Evolutionary conservation across 2,888 invertebrate species (phyloP).

Genomic region (Eristalinus sepulchralis): DNA sequence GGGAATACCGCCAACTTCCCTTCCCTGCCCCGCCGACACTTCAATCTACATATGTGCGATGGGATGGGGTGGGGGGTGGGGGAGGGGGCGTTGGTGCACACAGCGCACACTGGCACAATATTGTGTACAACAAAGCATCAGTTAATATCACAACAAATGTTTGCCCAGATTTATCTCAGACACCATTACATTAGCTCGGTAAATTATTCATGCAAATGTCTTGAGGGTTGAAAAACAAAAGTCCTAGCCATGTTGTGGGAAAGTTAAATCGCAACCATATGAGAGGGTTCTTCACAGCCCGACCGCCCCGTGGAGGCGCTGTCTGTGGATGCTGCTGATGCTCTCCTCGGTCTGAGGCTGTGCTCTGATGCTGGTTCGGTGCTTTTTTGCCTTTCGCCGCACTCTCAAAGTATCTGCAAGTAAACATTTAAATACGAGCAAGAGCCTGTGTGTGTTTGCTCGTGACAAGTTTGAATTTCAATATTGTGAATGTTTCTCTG

Average conservation of each 20-base stretch:
- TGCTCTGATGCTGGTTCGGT: slow-evolving; percentile 2
- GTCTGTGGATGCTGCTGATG: not conserved
- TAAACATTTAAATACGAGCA: slow-evolving; percentile 48
- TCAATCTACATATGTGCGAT: not conserved
- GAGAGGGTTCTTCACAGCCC: not conserved
- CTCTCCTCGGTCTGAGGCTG: not conserved
- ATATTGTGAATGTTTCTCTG: slow-evolving; percentile 26
- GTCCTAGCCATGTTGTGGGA: slow-evolving; percentile 37
- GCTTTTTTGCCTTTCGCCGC: slow-evolving; percentile 4
- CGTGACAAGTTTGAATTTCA: slow-evolving; percentile 59
- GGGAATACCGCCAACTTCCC: not conserved
- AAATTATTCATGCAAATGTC: slow-evolving; percentile 68
- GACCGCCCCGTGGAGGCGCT: not conserved
- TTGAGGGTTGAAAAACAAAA: slow-evolving; percentile 60
- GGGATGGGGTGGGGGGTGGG: not conserved
- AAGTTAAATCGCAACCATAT: slow-evolving; percentile 40
- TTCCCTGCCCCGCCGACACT: not conserved
- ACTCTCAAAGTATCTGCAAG: slow-evolving; percentile 2
- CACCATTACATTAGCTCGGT: slow-evolving; percentile 66
- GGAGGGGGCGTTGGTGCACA: not conserved
- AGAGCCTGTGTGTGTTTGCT: slow-evolving; percentile 6
- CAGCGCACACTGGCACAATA: slow-evolving; percentile 32
- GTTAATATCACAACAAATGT: slow-evolving; percentile 66
- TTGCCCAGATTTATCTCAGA: slow-evolving; percentile 65
- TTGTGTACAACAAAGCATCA: slow-evolving; percentile 55